Evolutionary conservation across 2,113 vertebrate species (phyloP).

Genomic region (Antechinus stuartii): DNA sequence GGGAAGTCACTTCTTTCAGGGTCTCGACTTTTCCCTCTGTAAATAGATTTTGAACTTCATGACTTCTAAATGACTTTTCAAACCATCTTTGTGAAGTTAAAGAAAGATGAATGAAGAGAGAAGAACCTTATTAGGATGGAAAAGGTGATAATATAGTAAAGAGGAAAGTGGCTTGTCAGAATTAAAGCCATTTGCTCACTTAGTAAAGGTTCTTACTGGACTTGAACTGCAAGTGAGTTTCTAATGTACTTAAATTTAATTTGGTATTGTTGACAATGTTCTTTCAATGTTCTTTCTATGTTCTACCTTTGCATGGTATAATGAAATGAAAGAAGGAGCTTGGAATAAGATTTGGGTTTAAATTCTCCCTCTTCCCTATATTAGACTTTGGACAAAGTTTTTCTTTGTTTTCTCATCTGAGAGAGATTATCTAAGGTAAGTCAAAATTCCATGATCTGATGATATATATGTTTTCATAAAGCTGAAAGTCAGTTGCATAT

Average conservation of each 20-base stretch:
- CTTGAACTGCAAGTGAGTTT: background rate
- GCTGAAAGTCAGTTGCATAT: background rate
- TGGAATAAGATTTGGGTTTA: background rate
- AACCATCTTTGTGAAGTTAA: background rate
- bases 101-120: too few relatives aligned
- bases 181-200: background rate
- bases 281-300: background rate
- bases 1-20: background rate
- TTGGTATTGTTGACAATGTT: background rate
- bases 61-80: background rate
- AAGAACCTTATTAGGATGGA: background rate
- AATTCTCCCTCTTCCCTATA: background rate
- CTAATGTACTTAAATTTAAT: background rate
- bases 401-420: background rate
- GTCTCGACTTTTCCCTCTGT: background rate
- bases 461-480: background rate
- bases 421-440: background rate
- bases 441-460: background rate
- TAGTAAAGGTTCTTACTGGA: background rate
- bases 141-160: background rate
- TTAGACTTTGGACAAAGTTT: background rate
- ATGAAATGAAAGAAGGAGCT: background rate
- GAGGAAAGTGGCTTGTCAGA: background rate
- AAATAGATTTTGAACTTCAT: background rate
- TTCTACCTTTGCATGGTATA: background rate